Evolutionary conservation across 2,113 vertebrate genomes (phyloP).

Genomic region (Salvator merianae): DNA sequence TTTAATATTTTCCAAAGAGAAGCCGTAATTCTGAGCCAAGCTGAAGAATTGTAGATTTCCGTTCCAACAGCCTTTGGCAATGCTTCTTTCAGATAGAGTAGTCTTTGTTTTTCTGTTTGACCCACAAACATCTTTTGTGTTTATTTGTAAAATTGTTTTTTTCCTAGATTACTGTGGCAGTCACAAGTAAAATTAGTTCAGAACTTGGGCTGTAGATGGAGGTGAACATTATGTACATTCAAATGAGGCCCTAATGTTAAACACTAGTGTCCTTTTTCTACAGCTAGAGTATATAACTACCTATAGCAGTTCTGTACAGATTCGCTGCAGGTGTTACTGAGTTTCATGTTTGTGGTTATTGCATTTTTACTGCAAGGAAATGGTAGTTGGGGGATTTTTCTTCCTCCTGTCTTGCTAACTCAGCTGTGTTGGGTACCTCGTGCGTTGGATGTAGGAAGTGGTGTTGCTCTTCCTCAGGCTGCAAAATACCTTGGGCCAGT

Average conservation of each 20-base stretch:
- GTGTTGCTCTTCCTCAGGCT: no score
- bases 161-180: neutral
- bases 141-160: constrained; percentile 37
- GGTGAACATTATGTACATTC: neutral
- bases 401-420: no score
- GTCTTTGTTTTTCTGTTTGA: constrained; percentile 29
- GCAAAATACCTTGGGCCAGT: neutral
- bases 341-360: neutral
- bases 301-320: neutral
- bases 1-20: constrained; percentile 4
- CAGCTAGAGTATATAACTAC: neutral
- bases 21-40: constrained; percentile 17
- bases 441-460: no score
- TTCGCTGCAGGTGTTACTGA: neutral
- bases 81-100: constrained; percentile 36
- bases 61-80: constrained; percentile 31
- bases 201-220: neutral
- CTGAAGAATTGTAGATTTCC: constrained; percentile 8
- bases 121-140: constrained; percentile 36
- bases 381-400: no score
- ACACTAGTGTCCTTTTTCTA: neutral
- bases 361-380: neutral
- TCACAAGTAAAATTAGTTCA: neutral
- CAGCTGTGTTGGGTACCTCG: no score
- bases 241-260: neutral